phyloP scores from a whole-genome alignment of 2,888 invertebrate genomes.

The Tyria jacobaeae region DNA sequence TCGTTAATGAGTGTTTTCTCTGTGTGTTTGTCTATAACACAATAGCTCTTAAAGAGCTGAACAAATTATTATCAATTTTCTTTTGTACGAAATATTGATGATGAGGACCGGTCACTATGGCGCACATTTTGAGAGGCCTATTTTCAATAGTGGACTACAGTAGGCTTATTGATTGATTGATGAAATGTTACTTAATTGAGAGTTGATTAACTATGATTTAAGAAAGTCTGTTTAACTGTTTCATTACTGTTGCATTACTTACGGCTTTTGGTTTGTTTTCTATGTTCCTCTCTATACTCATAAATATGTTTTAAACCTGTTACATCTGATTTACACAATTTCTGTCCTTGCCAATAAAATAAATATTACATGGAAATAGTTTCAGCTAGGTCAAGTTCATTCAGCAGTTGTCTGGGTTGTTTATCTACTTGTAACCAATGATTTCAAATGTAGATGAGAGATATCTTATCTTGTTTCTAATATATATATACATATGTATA shows the following conservation, averaged over 20 bases:
- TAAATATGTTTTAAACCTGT: not conserved
- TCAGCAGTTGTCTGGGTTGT: not conserved
- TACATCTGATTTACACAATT: not conserved
- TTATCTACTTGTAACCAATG: not conserved
- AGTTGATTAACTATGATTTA: not conserved
- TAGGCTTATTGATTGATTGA: too few relatives aligned
- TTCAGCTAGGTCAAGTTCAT: conserved; percentile 4
- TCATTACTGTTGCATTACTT: not conserved
- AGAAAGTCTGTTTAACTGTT: too few relatives aligned
- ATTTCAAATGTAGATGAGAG: not conserved
- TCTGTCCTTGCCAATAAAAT: not conserved
- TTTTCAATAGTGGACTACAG: too few relatives aligned
- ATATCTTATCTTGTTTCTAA: not conserved
- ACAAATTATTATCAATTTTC: not conserved
- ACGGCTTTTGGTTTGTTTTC: not conserved
- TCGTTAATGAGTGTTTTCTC: not conserved
- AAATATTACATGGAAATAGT: not conserved
- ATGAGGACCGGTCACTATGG: too few relatives aligned
- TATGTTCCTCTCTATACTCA: too few relatives aligned
- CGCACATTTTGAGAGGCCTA: too few relatives aligned
- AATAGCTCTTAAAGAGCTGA: not conserved
- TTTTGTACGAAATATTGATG: not conserved
- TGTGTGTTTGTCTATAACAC: not conserved
- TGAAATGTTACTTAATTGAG: too few relatives aligned
- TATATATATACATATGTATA: too few relatives aligned